Conservation (phyloP, 2,113 vertebrate species). For the Toxostoma redivivum region DNA sequence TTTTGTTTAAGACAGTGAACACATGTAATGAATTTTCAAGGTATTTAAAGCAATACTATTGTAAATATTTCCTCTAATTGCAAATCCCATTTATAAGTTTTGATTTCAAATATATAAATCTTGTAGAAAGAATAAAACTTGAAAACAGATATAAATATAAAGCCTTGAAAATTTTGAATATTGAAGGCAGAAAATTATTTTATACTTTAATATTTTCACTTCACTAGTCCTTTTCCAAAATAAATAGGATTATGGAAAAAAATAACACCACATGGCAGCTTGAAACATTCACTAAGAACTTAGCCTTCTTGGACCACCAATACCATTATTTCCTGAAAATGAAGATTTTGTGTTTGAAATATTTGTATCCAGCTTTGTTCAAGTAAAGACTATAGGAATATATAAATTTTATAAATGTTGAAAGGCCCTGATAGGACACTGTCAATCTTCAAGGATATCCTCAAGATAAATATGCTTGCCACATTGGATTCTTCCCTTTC, state of each 20-base stretch:
- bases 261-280: constrained; percentile 14
- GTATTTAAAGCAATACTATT: not conserved
- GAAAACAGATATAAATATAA: not conserved
- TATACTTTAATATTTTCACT: constrained; percentile 17
- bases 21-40: not conserved
- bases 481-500: not conserved
- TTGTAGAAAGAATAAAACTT: not conserved
- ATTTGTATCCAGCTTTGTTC: constrained; percentile 22
- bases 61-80: not conserved
- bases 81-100: not conserved
- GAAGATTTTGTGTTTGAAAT: not conserved
- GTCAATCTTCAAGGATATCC: constrained; percentile 24
- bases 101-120: not conserved
- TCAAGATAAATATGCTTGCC: constrained; percentile 21
- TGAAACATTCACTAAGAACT: constrained; percentile 33
- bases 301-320: constrained; percentile 7
- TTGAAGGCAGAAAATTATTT: not conserved
- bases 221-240: constrained; percentile 31
- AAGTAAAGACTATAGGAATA: constrained; percentile 18
- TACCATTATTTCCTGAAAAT: not conserved
- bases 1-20: not conserved
- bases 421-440: constrained; percentile 4
- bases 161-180: not conserved
- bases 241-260: constrained; percentile 40
- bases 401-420: not conserved